phyloP scores from a whole-genome alignment of 2,797 vertebrate genomes.

The Mormyrops attenuatus region DNA sequence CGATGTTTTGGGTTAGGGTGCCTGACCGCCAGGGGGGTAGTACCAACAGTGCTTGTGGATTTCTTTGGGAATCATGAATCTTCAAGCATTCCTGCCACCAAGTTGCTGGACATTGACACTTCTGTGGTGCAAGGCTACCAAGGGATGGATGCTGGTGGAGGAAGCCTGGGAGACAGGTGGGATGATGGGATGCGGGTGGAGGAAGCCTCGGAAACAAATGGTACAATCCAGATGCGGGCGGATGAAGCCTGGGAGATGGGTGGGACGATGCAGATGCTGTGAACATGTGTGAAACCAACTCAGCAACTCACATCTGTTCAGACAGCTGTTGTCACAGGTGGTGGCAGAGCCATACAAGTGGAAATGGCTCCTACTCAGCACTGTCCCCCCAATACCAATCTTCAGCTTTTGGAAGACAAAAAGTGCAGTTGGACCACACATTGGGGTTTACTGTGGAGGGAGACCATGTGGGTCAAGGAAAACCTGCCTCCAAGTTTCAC shows the following conservation, averaged over 20 bases:
- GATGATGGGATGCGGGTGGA: neutral
- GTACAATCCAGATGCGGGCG: neutral
- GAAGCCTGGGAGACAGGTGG: neutral
- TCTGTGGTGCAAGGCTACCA: neutral
- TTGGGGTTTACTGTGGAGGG: neutral
- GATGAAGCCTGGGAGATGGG: neutral
- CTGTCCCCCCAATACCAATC: neutral
- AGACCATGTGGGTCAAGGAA: neutral
- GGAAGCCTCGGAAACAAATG: neutral
- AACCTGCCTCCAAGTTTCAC: neutral
- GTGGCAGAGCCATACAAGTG: neutral
- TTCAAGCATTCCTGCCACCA: neutral
- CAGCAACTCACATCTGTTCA: neutral
- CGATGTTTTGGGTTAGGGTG: neutral
- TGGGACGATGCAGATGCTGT: neutral
- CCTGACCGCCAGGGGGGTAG: neutral
- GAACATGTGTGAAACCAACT: neutral
- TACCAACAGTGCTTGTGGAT: neutral
- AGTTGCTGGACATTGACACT: neutral
- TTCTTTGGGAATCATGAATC: neutral
- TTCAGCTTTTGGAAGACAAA: neutral
- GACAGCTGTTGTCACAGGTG: neutral
- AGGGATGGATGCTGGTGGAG: neutral
- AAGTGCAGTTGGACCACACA: neutral
- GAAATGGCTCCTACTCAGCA: neutral